Conservation (phyloP, 2,888 invertebrate species). For the Stomorhina lunata region DNA sequence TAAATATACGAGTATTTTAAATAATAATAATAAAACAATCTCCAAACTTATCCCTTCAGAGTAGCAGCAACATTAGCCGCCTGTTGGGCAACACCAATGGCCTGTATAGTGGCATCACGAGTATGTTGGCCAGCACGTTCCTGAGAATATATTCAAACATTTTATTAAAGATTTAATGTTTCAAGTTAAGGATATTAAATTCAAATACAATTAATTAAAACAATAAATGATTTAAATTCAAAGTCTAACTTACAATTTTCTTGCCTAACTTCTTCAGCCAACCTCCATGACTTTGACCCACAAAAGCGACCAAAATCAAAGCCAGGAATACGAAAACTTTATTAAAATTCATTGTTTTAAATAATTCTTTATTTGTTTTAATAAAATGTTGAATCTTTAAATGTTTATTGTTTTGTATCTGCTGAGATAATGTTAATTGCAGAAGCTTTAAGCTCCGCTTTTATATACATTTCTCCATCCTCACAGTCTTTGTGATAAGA, state of each 20-base stretch:
- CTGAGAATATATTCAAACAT: too few species aligned
- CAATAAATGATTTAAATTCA: too few species aligned
- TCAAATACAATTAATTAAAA: too few species aligned
- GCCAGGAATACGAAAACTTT: constrained; percentile 64
- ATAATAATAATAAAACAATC: too few species aligned
- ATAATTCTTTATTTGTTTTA: background rate
- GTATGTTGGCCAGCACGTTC: constrained; percentile 69
- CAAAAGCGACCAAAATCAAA: constrained; percentile 63
- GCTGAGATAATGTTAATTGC: background rate
- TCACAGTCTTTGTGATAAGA: too few species aligned
- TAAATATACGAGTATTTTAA: too few species aligned
- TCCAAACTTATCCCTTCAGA: constrained; percentile 51
- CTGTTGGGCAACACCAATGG: constrained; percentile 67
- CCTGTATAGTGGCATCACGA: constrained; percentile 69
- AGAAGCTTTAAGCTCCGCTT: background rate
- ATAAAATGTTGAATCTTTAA: background rate
- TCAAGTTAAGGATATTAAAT: too few species aligned
- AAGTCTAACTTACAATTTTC: constrained; percentile 68
- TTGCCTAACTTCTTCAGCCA: constrained; percentile 70
- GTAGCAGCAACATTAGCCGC: constrained; percentile 69
- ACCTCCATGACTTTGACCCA: constrained; percentile 67
- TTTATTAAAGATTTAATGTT: too few species aligned
- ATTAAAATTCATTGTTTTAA: constrained; percentile 63
- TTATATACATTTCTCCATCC: background rate
- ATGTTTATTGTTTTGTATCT: constrained; percentile 2